Conservation (phyloP, 2,113 vertebrate genomes). For the Todiramphus saurophagus region DNA sequence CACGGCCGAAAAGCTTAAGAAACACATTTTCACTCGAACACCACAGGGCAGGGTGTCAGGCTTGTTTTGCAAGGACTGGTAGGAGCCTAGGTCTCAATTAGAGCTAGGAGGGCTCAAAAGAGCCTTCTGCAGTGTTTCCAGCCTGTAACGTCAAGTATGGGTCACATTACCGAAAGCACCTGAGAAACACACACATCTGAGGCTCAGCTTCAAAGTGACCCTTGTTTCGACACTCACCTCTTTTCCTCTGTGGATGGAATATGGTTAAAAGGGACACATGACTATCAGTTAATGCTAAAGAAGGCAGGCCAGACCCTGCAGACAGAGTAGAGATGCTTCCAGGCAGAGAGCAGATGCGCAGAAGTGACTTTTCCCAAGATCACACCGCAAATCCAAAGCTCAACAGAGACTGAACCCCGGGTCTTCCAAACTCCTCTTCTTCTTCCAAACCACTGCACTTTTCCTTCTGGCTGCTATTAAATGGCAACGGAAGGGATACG, state of each 20-base stretch:
- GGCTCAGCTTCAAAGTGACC: slow-evolving; percentile 18
- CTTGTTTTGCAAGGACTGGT: neutral
- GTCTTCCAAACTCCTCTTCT: neutral
- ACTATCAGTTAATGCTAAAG: neutral
- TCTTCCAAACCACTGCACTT: neutral
- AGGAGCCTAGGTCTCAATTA: slow-evolving; percentile 21
- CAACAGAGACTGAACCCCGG: neutral
- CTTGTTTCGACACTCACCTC: neutral
- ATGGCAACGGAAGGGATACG: neutral
- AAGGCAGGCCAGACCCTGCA: neutral
- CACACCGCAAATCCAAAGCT: neutral
- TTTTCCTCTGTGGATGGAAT: neutral
- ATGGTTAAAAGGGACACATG: neutral
- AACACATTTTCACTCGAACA: neutral
- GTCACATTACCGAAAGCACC: neutral
- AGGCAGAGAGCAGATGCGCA: neutral
- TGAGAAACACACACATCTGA: neutral
- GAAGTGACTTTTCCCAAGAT: neutral
- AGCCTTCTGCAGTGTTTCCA: slow-evolving; percentile 17
- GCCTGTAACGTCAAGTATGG: neutral
- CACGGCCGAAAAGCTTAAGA: neutral
- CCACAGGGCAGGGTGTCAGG: neutral
- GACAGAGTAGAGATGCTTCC: neutral
- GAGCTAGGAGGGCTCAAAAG: neutral
- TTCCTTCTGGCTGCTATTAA: neutral